Evolutionary conservation across 2,888 invertebrate species (phyloP).

Genomic region (Chelonus formosanus): DNA sequence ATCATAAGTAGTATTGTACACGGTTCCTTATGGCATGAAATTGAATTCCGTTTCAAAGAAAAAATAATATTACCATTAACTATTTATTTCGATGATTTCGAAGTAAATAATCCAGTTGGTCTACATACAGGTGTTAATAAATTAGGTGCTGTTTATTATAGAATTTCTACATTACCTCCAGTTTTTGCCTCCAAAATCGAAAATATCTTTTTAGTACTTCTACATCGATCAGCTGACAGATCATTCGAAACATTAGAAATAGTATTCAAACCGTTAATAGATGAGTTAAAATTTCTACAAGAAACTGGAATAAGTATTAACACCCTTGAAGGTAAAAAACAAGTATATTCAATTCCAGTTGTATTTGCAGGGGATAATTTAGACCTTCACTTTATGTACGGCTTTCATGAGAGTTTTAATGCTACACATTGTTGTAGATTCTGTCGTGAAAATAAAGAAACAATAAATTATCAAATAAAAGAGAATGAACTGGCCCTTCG

Average conservation of each 20-base stretch:
- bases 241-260: too few species aligned
- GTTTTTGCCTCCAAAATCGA: slow-evolving; percentile 33
- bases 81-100: slow-evolving; percentile 42
- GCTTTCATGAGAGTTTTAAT: slow-evolving; percentile 36
- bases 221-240: too few species aligned
- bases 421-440: slow-evolving; percentile 35
- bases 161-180: slow-evolving; percentile 37
- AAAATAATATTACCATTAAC: slow-evolving; percentile 34
- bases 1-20: slow-evolving; percentile 26
- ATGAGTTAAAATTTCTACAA: slow-evolving; percentile 34
- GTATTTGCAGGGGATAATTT: slow-evolving; percentile 39
- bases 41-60: slow-evolving; percentile 21
- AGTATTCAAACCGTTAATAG: slow-evolving; percentile 31
- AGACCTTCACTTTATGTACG: slow-evolving; percentile 35
- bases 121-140: slow-evolving; percentile 36
- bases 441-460: slow-evolving; percentile 20
- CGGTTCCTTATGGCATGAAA: slow-evolving; percentile 33
- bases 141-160: slow-evolving; percentile 38
- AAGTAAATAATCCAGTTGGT: slow-evolving; percentile 41
- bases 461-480: slow-evolving; percentile 14
- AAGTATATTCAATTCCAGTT: slow-evolving; percentile 34
- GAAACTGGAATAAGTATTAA: slow-evolving; percentile 33
- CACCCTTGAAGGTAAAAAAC: slow-evolving; percentile 17
- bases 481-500: slow-evolving; percentile 26
- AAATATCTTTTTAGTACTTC: slow-evolving; percentile 37